Evolutionary conservation across 2,113 vertebrate genomes (phyloP).

Genomic region (Menidia beryllina): DNA sequence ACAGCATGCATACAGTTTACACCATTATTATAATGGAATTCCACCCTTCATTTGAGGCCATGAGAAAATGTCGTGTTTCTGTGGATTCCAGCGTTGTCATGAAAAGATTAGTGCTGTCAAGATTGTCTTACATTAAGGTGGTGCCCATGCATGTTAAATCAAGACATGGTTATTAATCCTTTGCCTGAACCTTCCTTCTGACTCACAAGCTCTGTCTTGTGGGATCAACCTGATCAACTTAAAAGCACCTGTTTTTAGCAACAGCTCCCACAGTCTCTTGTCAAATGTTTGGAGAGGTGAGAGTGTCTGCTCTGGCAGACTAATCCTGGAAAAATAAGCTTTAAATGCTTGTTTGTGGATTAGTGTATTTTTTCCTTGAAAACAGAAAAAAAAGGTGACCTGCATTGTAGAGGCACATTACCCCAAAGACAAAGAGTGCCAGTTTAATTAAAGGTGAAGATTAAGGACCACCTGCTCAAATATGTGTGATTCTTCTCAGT

Average conservation of each 20-base stretch:
- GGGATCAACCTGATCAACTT: background rate
- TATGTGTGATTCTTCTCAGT: background rate
- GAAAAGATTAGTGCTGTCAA: too few species aligned
- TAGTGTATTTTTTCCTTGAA: constrained; percentile 16
- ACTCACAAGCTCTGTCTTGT: background rate
- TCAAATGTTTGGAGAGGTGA: constrained; percentile 1
- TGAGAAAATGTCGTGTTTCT: background rate
- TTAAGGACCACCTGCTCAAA: background rate
- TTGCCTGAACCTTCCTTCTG: background rate
- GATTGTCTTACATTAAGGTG: background rate
- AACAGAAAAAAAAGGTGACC: background rate
- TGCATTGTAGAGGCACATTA: background rate
- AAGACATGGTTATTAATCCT: background rate
- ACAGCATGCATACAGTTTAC: background rate
- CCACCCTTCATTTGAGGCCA: too few species aligned
- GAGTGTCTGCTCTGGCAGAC: background rate
- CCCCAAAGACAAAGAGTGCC: background rate
- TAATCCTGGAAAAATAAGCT: constrained; percentile 22
- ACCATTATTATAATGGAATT: background rate
- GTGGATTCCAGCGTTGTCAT: background rate
- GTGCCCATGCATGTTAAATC: too few species aligned
- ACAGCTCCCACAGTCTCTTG: background rate
- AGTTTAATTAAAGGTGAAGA: constrained; percentile 10
- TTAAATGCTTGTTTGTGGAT: constrained; percentile 19
- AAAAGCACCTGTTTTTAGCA: constrained; percentile 9